phyloP scores from a whole-genome alignment of 2,888 invertebrate species.

The Thecocarcelia acutangulata region DNA sequence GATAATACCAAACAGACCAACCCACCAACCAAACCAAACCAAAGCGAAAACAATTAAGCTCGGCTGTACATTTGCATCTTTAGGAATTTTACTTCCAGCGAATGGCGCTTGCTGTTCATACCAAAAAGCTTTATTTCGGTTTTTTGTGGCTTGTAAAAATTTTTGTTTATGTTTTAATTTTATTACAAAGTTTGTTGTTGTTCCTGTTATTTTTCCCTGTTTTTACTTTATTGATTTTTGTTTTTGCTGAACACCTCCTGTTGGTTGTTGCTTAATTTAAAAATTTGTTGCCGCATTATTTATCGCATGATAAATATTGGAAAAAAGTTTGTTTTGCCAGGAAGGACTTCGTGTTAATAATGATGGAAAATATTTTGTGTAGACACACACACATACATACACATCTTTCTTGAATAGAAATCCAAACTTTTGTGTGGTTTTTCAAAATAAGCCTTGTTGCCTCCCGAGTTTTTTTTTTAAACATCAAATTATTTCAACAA shows the following conservation, averaged over 20 bases:
- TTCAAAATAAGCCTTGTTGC: too few species aligned
- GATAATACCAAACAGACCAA: conserved; percentile 9
- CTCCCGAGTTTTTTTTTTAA: too few species aligned
- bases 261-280: conserved; percentile 64
- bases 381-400: neutral
- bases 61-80: conserved; percentile 51
- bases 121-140: conserved; percentile 30
- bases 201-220: conserved; percentile 27
- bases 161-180: conserved; percentile 48
- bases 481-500: too few species aligned
- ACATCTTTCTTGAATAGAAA: neutral
- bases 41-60: conserved; percentile 8
- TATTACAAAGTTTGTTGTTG: conserved; percentile 59
- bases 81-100: conserved; percentile 9
- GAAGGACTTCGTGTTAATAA: conserved; percentile 64
- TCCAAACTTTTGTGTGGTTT: too few species aligned
- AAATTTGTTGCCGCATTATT: conserved; percentile 68
- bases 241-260: conserved; percentile 52
- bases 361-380: conserved; percentile 51
- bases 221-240: conserved; percentile 1
- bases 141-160: conserved; percentile 28
- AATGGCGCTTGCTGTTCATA: conserved; percentile 6
- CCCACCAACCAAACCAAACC: conserved; percentile 13
- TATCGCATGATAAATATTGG: conserved; percentile 66
- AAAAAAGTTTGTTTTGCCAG: conserved; percentile 19